Evolutionary conservation across 2,888 invertebrate species (phyloP), one percentile per base, ranked within the genome.

Genomic region (Torymus tubicola): DNA sequence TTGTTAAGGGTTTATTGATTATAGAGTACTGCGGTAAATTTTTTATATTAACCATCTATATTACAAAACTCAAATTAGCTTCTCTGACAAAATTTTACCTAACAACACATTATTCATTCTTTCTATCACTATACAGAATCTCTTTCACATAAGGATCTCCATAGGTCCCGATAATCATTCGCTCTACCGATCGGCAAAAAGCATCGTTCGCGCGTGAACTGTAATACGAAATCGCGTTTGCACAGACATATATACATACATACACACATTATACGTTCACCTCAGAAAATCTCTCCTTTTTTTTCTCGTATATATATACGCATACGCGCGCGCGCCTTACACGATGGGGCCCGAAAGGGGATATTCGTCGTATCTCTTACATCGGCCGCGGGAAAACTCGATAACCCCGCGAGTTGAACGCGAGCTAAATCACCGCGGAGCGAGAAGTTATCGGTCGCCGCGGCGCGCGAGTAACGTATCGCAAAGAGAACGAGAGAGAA

Each of bases 301-400:
- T n/a, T 16, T 10, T 16, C 61, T 12, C 12, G n/a, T 16, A 10
- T 18, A 16, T 10, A 57, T 10, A n/a, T n/a, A n/a, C n/a, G n/a
- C n/a, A n/a, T n/a, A n/a, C n/a, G n/a, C n/a, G 50, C 11, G 52
- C 64, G 42, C 31, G 55, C 58, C 5, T 14, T 57, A 21, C 60
- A 42, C 11, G 18, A 13, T 4, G 21, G 61, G 14, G 57, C 42
- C 58, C 73, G 78, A 71, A 78, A 81, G 78, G 31, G 78, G 67
- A 75, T 81, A 81, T 81, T 75, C 81, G 69, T 78, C 71, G 74
- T 84, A 83, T 85, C 84, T 84, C 78, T 84, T 83, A 82, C 84
- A 84, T 84, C 84, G 83, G 81, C 80, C 82, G 21, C 61, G 63
- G 60, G 83, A 85, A 85, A 85, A 83, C 84, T 83, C 83, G 84